Conservation (phyloP, 1,140 invertebrate genomes). For the Papilio dardanus region DNA sequence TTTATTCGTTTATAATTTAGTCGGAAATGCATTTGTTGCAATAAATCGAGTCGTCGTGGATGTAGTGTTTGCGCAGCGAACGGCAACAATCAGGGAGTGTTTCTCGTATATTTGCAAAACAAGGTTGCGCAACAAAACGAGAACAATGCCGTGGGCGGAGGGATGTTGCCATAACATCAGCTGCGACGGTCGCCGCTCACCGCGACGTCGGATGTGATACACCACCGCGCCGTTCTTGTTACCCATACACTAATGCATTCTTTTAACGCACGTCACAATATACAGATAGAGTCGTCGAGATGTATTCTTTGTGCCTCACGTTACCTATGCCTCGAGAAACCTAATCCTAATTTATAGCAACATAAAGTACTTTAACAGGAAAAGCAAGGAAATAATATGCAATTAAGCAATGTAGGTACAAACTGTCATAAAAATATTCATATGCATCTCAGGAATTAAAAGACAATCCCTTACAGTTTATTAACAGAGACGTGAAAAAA, state of each 20-base stretch:
- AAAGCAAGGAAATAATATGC: too few relatives aligned
- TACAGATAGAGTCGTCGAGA: neutral
- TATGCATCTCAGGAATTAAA: too few relatives aligned
- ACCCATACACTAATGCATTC: conserved; percentile 11
- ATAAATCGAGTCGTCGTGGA: conserved; percentile 38
- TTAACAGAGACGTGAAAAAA: too few relatives aligned
- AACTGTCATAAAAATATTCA: too few relatives aligned
- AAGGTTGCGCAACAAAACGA: conserved; percentile 65
- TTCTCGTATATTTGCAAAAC: conserved; percentile 71
- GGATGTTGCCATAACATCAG: conserved; percentile 73
- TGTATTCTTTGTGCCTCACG: neutral
- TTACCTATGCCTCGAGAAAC: too few relatives aligned
- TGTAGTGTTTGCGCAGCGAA: conserved; percentile 61
- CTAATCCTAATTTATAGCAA: too few relatives aligned
- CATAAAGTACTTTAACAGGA: too few relatives aligned
- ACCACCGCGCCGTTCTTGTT: conserved; percentile 23
- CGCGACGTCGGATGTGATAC: conserved; percentile 40
- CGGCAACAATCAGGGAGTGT: conserved; percentile 59
- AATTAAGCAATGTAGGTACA: too few relatives aligned
- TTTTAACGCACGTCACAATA: conserved; percentile 18
- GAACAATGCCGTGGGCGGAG: conserved; percentile 68
- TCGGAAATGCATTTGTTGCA: neutral
- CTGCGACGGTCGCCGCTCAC: conserved; percentile 42
- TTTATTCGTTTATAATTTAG: neutral
- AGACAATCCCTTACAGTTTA: too few relatives aligned